Conservation (phyloP, 2,888 invertebrate species). For the Oscheius sp. region DNA sequence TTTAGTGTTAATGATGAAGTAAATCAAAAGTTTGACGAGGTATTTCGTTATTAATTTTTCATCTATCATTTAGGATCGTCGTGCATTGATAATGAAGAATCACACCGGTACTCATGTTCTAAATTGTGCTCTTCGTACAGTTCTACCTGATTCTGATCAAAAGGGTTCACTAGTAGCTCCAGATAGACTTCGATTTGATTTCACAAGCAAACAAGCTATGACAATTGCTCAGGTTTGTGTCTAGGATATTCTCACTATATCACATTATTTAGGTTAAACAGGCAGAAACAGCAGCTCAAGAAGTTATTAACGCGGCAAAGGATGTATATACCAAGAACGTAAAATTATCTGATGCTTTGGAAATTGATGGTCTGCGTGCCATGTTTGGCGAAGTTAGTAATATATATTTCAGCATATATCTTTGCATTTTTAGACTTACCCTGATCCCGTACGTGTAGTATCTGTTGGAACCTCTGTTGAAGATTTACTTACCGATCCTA, state of each 20-base stretch:
- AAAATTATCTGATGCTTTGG: constrained; percentile 84
- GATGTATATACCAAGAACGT: constrained; percentile 88
- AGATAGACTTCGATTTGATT: constrained; percentile 94
- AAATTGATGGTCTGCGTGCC: constrained; percentile 89
- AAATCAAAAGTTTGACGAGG: constrained; percentile 83
- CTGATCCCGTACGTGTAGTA: constrained; percentile 88
- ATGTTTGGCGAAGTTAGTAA: constrained; percentile 87
- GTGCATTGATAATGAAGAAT: constrained; percentile 95
- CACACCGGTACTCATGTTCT: constrained; percentile 96
- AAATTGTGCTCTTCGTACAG: constrained; percentile 89
- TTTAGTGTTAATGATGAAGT: constrained; percentile 87
- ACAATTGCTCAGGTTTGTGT: constrained; percentile 81
- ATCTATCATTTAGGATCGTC: constrained; percentile 75
- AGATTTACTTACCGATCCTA: constrained; percentile 85
- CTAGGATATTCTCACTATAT: not conserved
- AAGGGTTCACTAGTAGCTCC: constrained; percentile 93
- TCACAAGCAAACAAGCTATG: constrained; percentile 91
- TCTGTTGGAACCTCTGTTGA: constrained; percentile 92
- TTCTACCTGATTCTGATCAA: constrained; percentile 76
- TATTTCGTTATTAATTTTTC: constrained; percentile 14
- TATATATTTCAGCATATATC: not conserved
- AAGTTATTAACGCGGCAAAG: constrained; percentile 81
- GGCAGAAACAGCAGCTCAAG: constrained; percentile 83
- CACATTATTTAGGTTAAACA: constrained; percentile 71
- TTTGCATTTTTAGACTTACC: constrained; percentile 79